These are phyloP conservation scores for Anoplolepis gracilipes DNA, from an alignment of 1,140 invertebrate species.

Conservation along the genomic window DNA sequence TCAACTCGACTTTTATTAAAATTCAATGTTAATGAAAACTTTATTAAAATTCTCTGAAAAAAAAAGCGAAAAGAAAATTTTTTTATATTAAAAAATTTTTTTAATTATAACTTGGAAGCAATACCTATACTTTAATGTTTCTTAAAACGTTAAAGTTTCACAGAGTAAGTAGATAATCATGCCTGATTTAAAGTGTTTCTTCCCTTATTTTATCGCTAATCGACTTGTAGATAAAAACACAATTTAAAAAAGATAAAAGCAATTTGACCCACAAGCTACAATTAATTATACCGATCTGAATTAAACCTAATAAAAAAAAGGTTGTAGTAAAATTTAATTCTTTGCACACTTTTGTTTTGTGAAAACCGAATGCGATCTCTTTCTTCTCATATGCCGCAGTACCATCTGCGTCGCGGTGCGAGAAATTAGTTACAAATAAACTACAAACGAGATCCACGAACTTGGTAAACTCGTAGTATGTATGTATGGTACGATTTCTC, in stretches of 20 bases:
- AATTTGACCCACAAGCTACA: background rate
- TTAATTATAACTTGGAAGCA: background rate
- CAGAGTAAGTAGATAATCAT: background rate
- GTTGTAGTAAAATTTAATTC: background rate
- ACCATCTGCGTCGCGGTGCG: background rate
- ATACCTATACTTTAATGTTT: too few species aligned
- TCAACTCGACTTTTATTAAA: background rate
- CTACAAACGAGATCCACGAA: background rate
- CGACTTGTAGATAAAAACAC: background rate
- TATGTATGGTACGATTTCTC: background rate
- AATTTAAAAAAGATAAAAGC: background rate
- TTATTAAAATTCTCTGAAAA: background rate
- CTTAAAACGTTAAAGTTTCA: too few species aligned
- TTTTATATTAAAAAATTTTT: background rate
- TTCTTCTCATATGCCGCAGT: background rate
- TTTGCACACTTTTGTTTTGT: background rate
- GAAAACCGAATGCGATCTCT: too few species aligned
- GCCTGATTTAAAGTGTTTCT: background rate
- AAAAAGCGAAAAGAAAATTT: background rate
- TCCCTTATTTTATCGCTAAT: background rate
- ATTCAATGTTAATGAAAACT: background rate
- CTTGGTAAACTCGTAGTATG: background rate
- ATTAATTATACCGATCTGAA: background rate
- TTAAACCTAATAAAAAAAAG: background rate
- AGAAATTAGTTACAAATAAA: constrained; percentile 20